Base-by-base conservation (phyloP, 2,888 invertebrate species). In the Drosophila nr. fundita region DNA sequence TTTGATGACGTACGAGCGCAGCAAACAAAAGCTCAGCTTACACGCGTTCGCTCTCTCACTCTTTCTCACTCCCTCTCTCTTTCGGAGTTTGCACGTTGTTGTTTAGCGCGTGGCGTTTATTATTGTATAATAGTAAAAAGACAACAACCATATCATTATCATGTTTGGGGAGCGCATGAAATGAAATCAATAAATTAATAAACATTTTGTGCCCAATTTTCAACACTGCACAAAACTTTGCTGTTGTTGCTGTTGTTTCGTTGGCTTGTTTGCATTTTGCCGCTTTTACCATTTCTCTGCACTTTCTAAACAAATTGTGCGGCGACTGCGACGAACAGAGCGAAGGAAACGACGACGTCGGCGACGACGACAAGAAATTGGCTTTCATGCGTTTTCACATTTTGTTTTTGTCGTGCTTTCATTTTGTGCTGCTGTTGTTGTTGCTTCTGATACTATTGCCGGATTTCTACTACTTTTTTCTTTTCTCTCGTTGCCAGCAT, bases 281-380 rank as follows among this genome's bases (percentile, higher is more conserved):
- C 84, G 88, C 90, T 90, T 90, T 90, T 90, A 87, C 89, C 90
- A 82, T 90, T 90, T 91, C 91, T 91, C 90, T 83, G 84, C 90
- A 91, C 89, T 91, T 90, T 90, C 91, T 90, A 90, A 88, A 90
- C 91, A 91, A 91, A 91, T 89, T 89, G 83, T 83, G 77, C 77
- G 78, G 71, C 76, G 68, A 82, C 76, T 76, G 71, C 71, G 72
- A 76, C 65, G 74, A 70, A 83, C 66, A 72, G 76, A 85, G 71
- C 73, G 75, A 82, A 67, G 63, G 70, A 65, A 76, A 74, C 68
- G 74, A 73, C 55, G 15, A 32, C 50, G n/a, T 27, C 49, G 50
- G 18, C 53, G 54, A 65, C 57, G 73, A 61, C 58, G 53, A 59
- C 76, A 79, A 84, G 79, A 85, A 81, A 89, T 78, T 78, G 78